Evolutionary conservation across 2,888 invertebrate genomes (phyloP), one percentile per base, ranked within the genome.

Genomic region (Melanchra persicariae): DNA sequence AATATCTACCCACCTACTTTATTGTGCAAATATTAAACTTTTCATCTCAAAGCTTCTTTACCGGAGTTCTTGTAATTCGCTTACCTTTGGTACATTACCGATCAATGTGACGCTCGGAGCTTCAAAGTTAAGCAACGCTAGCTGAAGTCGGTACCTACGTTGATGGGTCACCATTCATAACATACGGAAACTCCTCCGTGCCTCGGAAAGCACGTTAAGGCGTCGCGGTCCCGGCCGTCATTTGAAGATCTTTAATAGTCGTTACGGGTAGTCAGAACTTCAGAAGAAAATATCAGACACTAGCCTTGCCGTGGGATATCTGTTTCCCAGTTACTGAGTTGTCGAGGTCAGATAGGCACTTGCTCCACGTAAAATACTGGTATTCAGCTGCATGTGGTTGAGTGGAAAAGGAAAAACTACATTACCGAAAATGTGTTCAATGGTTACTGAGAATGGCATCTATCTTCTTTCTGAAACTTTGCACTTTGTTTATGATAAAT

Each of bases 11-110:
- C 19, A 61, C n/a, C 30, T 62, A 49, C 47, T 72, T 52, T 59
- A 71, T 52, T 71, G 57, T 52, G 26, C 47, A 62, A 77, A 74
- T 77, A 77, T 47, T 70, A 77, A 71, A 71, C 37, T 61, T 60
- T 57, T 47, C 55, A 37, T 55, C 24, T 10, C 34, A 7, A 26
- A 61, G 37, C 15, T 47, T 34, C 19, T 26, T 47, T 52, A 5
- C 17, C 22, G 2, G 19, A 34, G 26, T 60, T 34, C 43, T 34
- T 34, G 34, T 55, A 77, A 60, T 57, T 70, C 49, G 26, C 43
- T 60, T 70, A 52, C 40, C 55, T 37, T 68, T 51, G 17, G 22
- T 22, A 72, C 24, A 45, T 40, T 40, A 40, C 40, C 15, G 40
- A 40, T 40, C 5, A 15, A 40, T 40, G 15, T 40, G 40, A 40